Percentiles rank a stretch among this genome's conserved stretches.
Evolutionary conservation across 2,888 invertebrate species (phyloP).

Genomic region (Netelia virgata): DNA sequence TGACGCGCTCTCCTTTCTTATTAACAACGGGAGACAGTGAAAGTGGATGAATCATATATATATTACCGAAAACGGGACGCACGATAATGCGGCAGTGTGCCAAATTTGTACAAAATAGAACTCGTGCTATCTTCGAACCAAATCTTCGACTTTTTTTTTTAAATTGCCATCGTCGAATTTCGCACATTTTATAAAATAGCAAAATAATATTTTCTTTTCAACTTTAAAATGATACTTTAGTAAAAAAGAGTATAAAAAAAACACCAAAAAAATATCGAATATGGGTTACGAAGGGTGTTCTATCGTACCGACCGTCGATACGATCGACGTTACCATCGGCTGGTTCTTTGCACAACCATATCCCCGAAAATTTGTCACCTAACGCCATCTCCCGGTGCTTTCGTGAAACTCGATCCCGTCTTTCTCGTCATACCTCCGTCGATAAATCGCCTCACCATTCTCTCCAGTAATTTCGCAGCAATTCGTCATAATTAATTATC

Average conservation of each 20-base stretch:
- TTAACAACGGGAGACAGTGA: constrained; percentile 3
- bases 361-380: not conserved
- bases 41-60: constrained; percentile 45
- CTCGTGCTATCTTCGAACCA: not conserved
- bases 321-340: not conserved
- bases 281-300: not conserved
- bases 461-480: too few relatives aligned
- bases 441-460: not conserved
- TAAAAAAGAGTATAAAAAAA: not conserved
- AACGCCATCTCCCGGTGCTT: constrained; percentile 9
- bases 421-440: not conserved
- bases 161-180: too few relatives aligned
- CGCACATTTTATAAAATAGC: not conserved
- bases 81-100: not conserved
- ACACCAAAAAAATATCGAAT: not conserved
- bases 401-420: too few relatives aligned
- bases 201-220: not conserved
- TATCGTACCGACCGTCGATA: constrained; percentile 9
- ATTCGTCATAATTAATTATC: too few relatives aligned
- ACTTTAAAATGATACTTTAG: not conserved
- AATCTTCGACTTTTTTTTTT: too few relatives aligned
- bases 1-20: not conserved
- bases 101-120: not conserved
- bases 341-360: not conserved
- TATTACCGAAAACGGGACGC: constrained; percentile 6